These are phyloP conservation scores for Phlogophora meticulosa DNA, from an alignment of 2,888 invertebrate species.

Conservation along the genomic window DNA sequence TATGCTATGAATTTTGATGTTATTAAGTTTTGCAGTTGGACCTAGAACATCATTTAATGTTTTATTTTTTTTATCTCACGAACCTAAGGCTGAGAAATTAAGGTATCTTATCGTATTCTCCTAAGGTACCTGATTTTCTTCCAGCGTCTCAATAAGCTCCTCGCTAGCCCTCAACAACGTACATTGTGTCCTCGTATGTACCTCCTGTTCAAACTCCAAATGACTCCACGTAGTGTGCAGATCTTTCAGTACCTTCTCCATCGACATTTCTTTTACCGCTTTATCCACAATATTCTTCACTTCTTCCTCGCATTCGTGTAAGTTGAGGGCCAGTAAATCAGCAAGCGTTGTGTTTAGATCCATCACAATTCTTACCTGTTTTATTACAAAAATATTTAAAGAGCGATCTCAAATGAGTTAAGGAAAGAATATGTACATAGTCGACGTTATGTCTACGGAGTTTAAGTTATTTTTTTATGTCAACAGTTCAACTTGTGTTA, in stretches of 20 bases:
- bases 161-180: constrained; percentile 97
- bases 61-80: not conserved
- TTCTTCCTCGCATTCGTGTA: constrained; percentile 99
- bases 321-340: constrained; percentile 96
- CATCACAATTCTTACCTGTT: constrained; percentile 98
- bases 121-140: constrained; percentile 97
- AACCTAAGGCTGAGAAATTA: not conserved
- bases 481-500: constrained; percentile 10
- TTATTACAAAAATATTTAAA: constrained; percentile 27
- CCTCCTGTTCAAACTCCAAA: constrained; percentile 98
- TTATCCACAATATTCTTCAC: constrained; percentile 99
- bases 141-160: constrained; percentile 98
- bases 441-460: constrained; percentile 7
- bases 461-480: constrained; percentile 23
- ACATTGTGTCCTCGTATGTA: constrained; percentile 96
- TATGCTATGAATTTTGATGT: constrained; percentile 99
- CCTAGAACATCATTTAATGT: constrained; percentile 85
- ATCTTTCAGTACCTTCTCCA: constrained; percentile 98
- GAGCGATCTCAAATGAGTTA: not conserved
- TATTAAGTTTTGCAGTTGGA: constrained; percentile 98
- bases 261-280: constrained; percentile 99
- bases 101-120: not conserved
- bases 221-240: constrained; percentile 97
- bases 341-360: constrained; percentile 97
- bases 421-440: constrained; percentile 16